Conservation (phyloP, 2,797 vertebrate genomes). For the Periophthalmus magnuspinnatus region DNA sequence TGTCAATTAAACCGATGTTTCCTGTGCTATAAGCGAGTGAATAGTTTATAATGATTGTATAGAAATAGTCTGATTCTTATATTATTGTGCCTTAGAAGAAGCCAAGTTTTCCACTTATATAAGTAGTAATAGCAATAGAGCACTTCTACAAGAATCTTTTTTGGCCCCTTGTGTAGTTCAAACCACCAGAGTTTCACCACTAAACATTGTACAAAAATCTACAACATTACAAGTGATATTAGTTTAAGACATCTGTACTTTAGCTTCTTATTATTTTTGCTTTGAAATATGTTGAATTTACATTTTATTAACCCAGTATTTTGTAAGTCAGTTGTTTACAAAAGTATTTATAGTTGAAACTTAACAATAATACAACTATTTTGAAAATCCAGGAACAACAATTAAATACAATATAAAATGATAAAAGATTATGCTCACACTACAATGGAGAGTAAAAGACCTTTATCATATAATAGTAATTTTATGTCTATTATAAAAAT, state of each 20-base stretch:
- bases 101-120: background rate
- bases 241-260: background rate
- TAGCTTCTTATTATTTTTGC: background rate
- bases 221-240: too few relatives aligned
- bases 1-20: constrained; percentile 50
- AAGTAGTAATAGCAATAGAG: too few relatives aligned
- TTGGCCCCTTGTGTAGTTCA: background rate
- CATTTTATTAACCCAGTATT: background rate
- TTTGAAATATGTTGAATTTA: background rate
- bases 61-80: background rate
- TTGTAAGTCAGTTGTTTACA: background rate
- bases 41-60: background rate
- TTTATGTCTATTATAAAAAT: background rate
- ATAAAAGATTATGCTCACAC: too few relatives aligned
- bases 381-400: background rate
- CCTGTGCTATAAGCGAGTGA: background rate
- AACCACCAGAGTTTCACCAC: too few relatives aligned
- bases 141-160: background rate
- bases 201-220: too few relatives aligned
- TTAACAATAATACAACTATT: too few relatives aligned
- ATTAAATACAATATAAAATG: background rate
- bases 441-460: background rate
- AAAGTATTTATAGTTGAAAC: too few relatives aligned
- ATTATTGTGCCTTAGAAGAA: background rate
- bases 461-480: background rate